Percentiles rank a stretch among this genome's conserved stretches.
These are phyloP conservation scores for Nephotettix cincticeps DNA, from an alignment of 1,140 invertebrate species.

Conservation along the genomic window DNA sequence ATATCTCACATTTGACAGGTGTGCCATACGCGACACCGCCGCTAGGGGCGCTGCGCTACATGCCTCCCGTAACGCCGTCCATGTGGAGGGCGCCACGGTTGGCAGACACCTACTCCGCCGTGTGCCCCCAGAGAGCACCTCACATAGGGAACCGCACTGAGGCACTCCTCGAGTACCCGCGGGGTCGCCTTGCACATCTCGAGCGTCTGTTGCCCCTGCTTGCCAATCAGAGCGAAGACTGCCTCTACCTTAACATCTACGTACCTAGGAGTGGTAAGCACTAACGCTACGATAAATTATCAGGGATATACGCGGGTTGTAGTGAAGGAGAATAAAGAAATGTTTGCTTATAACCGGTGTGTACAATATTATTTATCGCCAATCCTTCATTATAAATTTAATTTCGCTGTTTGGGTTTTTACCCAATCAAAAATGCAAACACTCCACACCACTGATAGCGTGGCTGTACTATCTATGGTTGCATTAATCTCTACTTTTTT, in stretches of 20 bases:
- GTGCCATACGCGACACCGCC: conserved; percentile 90
- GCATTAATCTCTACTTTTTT: too few relatives aligned
- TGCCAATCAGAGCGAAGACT: conserved; percentile 93
- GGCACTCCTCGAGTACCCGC: conserved; percentile 70
- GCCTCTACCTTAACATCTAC: conserved; percentile 95
- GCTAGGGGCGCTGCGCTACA: conserved; percentile 76
- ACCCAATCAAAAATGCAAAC: too few relatives aligned
- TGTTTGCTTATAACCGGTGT: too few relatives aligned
- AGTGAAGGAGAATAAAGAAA: too few relatives aligned
- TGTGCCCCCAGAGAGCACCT: conserved; percentile 85
- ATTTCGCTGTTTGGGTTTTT: too few relatives aligned
- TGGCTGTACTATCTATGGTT: too few relatives aligned
- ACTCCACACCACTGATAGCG: too few relatives aligned
- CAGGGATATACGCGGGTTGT: too few relatives aligned
- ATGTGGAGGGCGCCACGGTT: conserved; percentile 80
- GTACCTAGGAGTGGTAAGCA: conserved; percentile 81
- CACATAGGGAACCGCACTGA: conserved; percentile 69
- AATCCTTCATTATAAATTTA: too few relatives aligned
- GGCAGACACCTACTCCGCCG: conserved; percentile 78
- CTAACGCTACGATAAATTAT: too few relatives aligned
- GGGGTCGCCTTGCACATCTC: conserved; percentile 76
- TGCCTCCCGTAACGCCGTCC: conserved; percentile 90
- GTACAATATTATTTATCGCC: too few relatives aligned
- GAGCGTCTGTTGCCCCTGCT: conserved; percentile 78
- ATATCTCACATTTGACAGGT: too few relatives aligned